Conservation (phyloP, 2,797 vertebrate species). For the Prionace glauca region DNA sequence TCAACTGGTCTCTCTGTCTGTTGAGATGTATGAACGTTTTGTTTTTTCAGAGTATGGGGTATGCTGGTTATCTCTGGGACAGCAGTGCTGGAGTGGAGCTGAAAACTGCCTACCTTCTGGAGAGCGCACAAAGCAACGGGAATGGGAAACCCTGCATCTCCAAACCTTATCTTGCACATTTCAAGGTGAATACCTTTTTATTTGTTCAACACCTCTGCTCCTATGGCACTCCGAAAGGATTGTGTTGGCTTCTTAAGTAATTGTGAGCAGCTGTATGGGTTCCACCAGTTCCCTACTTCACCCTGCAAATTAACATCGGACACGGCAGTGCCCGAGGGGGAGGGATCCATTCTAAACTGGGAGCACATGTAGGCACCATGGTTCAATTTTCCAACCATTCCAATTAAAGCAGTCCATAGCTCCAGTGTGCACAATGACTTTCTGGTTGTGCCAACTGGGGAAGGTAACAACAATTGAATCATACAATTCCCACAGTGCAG, state of each 20-base stretch:
- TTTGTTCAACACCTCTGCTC: background rate
- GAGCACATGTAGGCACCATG: background rate
- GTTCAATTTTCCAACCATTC: background rate
- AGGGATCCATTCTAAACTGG: background rate
- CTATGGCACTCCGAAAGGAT: background rate
- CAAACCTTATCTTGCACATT: constrained; percentile 69
- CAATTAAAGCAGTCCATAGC: background rate
- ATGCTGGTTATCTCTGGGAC: constrained; percentile 87
- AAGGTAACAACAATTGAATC: background rate
- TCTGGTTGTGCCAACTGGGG: too few relatives aligned
- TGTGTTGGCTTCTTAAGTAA: background rate
- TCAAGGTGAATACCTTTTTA: constrained; percentile 63
- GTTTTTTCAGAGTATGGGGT: constrained; percentile 61
- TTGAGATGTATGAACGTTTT: background rate
- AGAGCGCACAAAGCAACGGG: constrained; percentile 62
- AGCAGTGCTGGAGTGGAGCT: constrained; percentile 70
- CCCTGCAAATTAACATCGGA: too few relatives aligned
- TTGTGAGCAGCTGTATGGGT: background rate
- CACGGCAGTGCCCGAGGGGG: background rate
- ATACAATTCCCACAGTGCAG: too few relatives aligned
- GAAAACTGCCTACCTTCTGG: constrained; percentile 61
- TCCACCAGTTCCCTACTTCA: too few relatives aligned
- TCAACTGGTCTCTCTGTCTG: too few relatives aligned
- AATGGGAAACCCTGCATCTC: constrained; percentile 60
- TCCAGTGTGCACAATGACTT: too few relatives aligned